Evolutionary conservation across 2,797 vertebrate species (phyloP).

Genomic region (Helicolenus hilgendorfi): DNA sequence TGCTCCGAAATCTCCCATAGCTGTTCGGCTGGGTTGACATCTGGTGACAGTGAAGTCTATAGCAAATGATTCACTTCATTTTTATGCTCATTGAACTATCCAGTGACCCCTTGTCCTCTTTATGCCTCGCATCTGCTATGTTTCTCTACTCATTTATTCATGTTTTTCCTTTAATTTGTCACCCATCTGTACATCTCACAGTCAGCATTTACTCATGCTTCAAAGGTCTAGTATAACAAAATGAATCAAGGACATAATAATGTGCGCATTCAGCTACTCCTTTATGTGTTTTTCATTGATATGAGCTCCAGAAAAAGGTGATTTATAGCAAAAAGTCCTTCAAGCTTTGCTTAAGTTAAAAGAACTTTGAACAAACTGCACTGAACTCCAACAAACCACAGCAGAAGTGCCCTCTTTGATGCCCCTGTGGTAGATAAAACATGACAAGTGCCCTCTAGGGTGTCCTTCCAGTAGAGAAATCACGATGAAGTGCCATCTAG

Average conservation of each 20-base stretch:
- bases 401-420: no score
- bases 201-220: slow-evolving; percentile 33
- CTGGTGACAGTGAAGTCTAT: neutral
- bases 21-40: neutral
- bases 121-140: neutral
- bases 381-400: no score
- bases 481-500: no score
- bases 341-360: slow-evolving; percentile 25
- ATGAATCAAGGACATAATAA: slow-evolving; percentile 26
- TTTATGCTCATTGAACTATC: slow-evolving; percentile 5
- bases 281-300: neutral
- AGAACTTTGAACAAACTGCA: neutral
- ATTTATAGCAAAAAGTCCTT: neutral
- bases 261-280: slow-evolving; percentile 24
- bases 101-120: neutral
- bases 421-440: no score
- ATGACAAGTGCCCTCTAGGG: no score
- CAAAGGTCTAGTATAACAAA: neutral
- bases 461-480: no score
- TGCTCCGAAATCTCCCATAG: neutral
- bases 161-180: slow-evolving; percentile 22
- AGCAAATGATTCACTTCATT: slow-evolving; percentile 4
- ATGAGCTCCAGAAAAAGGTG: neutral
- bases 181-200: slow-evolving; percentile 13
- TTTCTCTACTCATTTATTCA: slow-evolving; percentile 14